Percentiles rank a stretch among this genome's conserved stretches.
These are phyloP conservation scores for Holacanthella duospinosa DNA, from an alignment of 2,888 invertebrate genomes.

Conservation along the genomic window DNA sequence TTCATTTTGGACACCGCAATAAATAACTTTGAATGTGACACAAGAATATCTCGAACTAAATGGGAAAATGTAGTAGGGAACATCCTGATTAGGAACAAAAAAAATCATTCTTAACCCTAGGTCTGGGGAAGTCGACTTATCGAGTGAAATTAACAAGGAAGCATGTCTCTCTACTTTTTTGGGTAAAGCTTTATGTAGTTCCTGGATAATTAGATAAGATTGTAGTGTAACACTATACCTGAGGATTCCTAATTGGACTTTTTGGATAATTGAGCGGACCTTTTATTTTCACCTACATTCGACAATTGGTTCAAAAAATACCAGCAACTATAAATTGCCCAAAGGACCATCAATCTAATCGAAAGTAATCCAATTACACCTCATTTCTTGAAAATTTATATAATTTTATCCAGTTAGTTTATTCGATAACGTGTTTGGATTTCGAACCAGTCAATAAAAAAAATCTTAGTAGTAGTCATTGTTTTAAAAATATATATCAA, in stretches of 20 bases:
- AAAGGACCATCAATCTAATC: too few relatives aligned
- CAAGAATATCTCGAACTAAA: not conserved
- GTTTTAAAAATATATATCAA: too few relatives aligned
- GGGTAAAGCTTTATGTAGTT: not conserved
- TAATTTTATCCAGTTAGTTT: too few relatives aligned
- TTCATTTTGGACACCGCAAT: too few relatives aligned
- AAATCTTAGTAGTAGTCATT: too few relatives aligned
- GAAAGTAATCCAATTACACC: too few relatives aligned
- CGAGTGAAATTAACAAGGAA: not conserved
- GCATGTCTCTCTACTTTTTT: not conserved
- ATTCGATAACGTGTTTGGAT: too few relatives aligned
- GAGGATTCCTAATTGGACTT: not conserved
- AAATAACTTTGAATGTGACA: not conserved
- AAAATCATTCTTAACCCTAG: too few relatives aligned
- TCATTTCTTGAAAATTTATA: too few relatives aligned
- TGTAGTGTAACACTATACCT: too few relatives aligned
- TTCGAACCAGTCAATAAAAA: too few relatives aligned
- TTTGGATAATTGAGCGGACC: not conserved
- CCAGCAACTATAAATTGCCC: not conserved
- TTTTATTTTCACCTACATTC: not conserved
- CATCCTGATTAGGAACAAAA: not conserved
- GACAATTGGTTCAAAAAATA: not conserved
- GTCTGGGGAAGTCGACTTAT: not conserved
- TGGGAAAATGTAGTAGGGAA: not conserved
- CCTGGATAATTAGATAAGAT: too few relatives aligned